Base-by-base conservation (phyloP, 2,888 invertebrate genomes). In the Cremastinae sp. region DNA sequence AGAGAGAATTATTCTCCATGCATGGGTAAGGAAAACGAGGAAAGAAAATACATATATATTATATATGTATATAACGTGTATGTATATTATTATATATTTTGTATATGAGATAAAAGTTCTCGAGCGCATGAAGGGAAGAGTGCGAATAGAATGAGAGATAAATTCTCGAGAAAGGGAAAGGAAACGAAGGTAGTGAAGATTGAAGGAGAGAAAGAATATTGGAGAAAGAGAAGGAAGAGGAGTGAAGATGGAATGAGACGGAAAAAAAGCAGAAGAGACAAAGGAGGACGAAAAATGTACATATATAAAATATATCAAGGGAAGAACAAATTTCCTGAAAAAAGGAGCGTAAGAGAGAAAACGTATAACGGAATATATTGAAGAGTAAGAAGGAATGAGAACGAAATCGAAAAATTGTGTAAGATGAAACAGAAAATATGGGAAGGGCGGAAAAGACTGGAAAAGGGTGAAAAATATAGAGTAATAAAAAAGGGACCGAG, bases 81-180 rank as follows among this genome's bases (percentile, higher is more conserved):
- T n/a, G n/a, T n/a, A n/a, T n/a, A n/a, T n/a, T n/a, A n/a, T n/a
- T n/a, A n/a, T n/a, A n/a, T n/a, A n/a, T n/a, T n/a, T n/a, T n/a
- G n/a, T n/a, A n/a, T n/a, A n/a, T n/a, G n/a, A n/a, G n/a, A n/a
- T n/a, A n/a, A n/a, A n/a, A n/a, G n/a, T n/a, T n/a, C n/a, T n/a
- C n/a, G n/a, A n/a, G n/a, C n/a, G n/a, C n/a, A n/a, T n/a, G n/a
- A n/a, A n/a, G 75, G 79, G 78, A 75, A 79, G 79, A 69, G 76
- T 79, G 81, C 71, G 78, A 75, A 71, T 51, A 59, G 49, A 49
- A 18, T 18, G 39, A 64, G 41, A 64, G 39, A 39, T 22, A 28
- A 47, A 22, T 69, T 64, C 35, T 70, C 47, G 45, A 56, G 66
- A 69, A 43, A 72, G 70, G 53, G 79, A 71, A 80, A 47, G 55